These are phyloP conservation scores for Micromesistius poutassou DNA, from an alignment of 2,797 vertebrate genomes.

Conservation along the genomic window DNA sequence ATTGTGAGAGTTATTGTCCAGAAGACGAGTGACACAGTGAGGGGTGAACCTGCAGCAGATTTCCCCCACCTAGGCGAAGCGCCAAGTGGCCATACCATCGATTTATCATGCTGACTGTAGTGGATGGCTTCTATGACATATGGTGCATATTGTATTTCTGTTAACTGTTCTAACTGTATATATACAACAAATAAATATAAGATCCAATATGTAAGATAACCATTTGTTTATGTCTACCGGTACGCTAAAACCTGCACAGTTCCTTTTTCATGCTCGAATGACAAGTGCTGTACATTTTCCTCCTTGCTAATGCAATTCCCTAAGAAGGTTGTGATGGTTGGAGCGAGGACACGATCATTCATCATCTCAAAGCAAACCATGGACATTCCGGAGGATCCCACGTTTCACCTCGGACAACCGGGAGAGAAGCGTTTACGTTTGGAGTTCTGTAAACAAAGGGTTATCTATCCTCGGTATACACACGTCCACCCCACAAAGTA, in stretches of 20 bases:
- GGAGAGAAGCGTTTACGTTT: background rate
- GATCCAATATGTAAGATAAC: slow-evolving; percentile 42
- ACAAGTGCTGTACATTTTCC: slow-evolving; percentile 23
- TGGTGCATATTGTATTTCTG: slow-evolving; percentile 33
- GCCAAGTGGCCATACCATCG: slow-evolving; percentile 29
- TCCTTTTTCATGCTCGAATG: slow-evolving; percentile 12
- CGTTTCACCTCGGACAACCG: slow-evolving; percentile 9
- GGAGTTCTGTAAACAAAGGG: background rate
- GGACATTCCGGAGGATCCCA: slow-evolving; percentile 31
- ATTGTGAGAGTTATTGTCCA: slow-evolving; percentile 15
- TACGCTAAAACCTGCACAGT: slow-evolving; percentile 13
- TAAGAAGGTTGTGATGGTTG: background rate
- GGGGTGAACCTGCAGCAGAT: background rate
- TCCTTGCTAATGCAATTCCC: background rate
- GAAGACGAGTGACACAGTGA: slow-evolving; percentile 41
- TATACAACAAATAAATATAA: slow-evolving; percentile 48
- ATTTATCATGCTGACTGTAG: slow-evolving; percentile 26
- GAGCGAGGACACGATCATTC: slow-evolving; percentile 4
- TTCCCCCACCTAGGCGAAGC: background rate
- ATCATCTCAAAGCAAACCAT: slow-evolving; percentile 21
- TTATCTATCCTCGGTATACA: background rate
- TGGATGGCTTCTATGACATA: slow-evolving; percentile 39
- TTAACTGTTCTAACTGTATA: slow-evolving; percentile 48
- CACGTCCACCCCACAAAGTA: slow-evolving; percentile 1
- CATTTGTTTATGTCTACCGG: slow-evolving; percentile 27